Evolutionary conservation across 2,113 vertebrate species (phyloP).

Genomic region (Sinocyclocheilus grahami): DNA sequence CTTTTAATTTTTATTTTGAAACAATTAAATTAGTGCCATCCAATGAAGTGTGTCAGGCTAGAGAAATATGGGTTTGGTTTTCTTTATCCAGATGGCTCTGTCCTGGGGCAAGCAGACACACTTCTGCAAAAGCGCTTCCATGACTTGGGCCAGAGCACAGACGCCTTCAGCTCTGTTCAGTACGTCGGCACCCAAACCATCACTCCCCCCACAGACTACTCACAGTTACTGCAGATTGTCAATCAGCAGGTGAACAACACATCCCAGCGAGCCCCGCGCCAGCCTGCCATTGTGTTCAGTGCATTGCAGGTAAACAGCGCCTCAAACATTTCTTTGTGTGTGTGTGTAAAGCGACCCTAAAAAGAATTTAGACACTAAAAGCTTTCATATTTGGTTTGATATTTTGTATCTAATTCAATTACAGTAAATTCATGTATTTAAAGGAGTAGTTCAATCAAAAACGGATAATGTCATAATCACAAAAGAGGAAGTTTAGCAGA

Average conservation of each 20-base stretch:
- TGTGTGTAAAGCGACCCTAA: neutral
- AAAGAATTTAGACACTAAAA: neutral
- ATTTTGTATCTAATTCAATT: neutral
- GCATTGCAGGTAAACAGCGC: constrained; percentile 72
- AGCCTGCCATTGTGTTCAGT: constrained; percentile 76
- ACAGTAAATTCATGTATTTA: neutral
- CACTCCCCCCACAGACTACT: constrained; percentile 78
- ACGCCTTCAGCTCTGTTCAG: constrained; percentile 81
- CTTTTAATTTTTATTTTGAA: neutral
- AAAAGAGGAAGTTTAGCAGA: neutral
- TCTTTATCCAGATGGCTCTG: constrained; percentile 62
- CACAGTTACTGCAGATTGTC: constrained; percentile 67
- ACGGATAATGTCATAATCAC: neutral
- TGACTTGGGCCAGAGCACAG: constrained; percentile 73
- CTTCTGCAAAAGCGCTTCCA: constrained; percentile 80
- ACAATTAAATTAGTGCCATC: neutral
- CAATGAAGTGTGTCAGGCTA: neutral
- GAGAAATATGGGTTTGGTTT: neutral
- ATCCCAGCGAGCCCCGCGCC: constrained; percentile 77
- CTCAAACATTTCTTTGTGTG: neutral
- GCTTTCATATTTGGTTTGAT: neutral
- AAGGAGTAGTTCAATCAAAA: neutral
- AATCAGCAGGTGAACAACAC: constrained; percentile 76
- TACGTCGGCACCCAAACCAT: constrained; percentile 81
- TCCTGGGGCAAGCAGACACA: constrained; percentile 67